These are phyloP conservation scores for Kradibia gibbosae DNA, from an alignment of 1,140 invertebrate species.

Conservation along the genomic window DNA sequence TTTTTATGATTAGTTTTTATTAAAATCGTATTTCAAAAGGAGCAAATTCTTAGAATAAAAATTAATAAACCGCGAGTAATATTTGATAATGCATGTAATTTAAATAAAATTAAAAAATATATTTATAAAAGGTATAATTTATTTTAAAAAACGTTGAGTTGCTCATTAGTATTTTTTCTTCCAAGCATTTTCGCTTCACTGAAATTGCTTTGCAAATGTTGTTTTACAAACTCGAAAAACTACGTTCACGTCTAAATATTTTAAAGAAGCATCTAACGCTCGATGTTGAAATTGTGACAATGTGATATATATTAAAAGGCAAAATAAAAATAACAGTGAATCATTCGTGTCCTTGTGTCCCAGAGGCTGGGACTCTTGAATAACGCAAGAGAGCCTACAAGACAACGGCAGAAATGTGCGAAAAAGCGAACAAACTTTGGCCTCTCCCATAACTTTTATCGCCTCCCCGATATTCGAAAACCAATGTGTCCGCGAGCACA, in stretches of 20 bases:
- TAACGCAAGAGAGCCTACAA: neutral
- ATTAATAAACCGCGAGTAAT: neutral
- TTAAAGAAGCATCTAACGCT: neutral
- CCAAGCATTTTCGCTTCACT: neutral
- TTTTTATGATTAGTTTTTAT: neutral
- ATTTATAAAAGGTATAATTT: neutral
- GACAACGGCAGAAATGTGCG: neutral
- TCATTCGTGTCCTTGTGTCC: neutral
- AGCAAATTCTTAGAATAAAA: neutral
- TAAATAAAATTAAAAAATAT: neutral
- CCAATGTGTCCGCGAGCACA: neutral
- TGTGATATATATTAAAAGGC: neutral
- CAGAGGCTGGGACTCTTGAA: neutral
- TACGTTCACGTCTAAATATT: neutral
- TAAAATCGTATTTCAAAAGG: neutral
- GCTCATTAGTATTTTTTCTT: neutral
- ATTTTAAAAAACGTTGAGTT: neutral
- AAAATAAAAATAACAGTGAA: slow-evolving; percentile 26
- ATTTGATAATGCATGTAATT: neutral
- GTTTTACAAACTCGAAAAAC: neutral
- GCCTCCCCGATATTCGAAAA: neutral
- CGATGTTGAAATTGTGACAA: neutral
- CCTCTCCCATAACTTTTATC: neutral
- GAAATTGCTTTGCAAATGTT: neutral
- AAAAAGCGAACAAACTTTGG: neutral